Base-by-base conservation (phyloP, 2,888 invertebrate genomes). In the Drosophila pseudotalamancana region DNA sequence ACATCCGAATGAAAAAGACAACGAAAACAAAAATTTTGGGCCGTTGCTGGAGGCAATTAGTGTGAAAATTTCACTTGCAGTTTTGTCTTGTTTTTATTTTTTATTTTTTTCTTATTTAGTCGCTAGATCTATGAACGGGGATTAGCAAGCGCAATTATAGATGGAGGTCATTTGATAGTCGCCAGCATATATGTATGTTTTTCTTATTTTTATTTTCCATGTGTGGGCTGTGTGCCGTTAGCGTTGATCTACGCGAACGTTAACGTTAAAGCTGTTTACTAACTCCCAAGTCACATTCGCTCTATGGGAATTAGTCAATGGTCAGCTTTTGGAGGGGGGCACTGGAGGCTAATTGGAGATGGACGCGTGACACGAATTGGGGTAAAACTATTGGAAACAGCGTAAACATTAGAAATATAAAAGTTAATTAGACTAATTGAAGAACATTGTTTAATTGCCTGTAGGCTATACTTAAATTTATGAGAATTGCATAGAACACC, bases 1-100 rank as follows among this genome's bases (percentile, higher is more conserved):
- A 71, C 67, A 72, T 72, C 66, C 74, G 18, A 43, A n/a, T n/a
- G 51, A 73, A 45, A 16, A 21, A 50, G 27, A 59, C 60, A 27
- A 23, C 35, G 21, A 70, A 60, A 72, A 70, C n/a, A n/a, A 72
- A 37, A 72, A 72, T 80, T 79, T 79, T 70, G 51, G 74, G 59
- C 18, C 32, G 73, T 25, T 51, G 73, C 81, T 74, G 73, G 63
- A 54, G 81, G 84, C 81, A 81, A 81, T 81, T 81, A 87, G 85
- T 67, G 66, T 77, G 85, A 69, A 84, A 81, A 87, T 81, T 81
- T 81, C 81, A 81, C 81, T 81, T 81, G 81, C 81, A 81, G 78
- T 81, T 81, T 83, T 43, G 25, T 25, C 25, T 25, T 6, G 6
- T 9, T 25, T 9, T 25, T 9, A 6, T 9, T 25, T 9, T 25